These are phyloP conservation scores for Myrmophylax atrothorax DNA, from an alignment of 2,113 vertebrate genomes.

Conservation along the genomic window DNA sequence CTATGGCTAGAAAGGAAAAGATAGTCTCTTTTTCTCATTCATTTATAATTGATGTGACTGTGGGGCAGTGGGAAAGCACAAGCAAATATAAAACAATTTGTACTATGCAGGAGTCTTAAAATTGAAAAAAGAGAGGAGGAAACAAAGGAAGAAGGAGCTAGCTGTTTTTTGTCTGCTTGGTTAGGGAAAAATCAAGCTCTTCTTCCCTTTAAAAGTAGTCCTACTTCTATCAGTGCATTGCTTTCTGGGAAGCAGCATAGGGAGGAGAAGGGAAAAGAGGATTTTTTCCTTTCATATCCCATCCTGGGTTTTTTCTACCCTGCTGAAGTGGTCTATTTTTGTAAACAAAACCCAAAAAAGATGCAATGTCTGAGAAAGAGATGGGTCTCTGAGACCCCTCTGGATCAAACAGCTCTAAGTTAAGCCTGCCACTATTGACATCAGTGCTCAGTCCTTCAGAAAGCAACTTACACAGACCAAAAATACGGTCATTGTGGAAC, in stretches of 20 bases:
- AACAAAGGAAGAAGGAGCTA: not conserved
- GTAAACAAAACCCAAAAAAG: not conserved
- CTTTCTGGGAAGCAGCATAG: not conserved
- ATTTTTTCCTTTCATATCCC: not conserved
- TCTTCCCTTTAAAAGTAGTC: not conserved
- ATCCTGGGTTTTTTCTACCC: not conserved
- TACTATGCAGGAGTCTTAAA: not conserved
- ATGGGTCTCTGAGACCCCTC: rapidly evolving
- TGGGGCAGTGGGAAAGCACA: not conserved
- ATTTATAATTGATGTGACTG: not conserved
- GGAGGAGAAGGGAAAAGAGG: not conserved
- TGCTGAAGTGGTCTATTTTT: not conserved
- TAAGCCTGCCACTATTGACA: not conserved
- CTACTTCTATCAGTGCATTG: rapidly evolving
- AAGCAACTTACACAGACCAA: not conserved
- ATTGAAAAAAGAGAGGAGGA: not conserved
- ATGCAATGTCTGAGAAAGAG: not conserved
- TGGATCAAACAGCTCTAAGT: not conserved
- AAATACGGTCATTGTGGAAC: rapidly evolving
- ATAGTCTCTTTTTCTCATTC: not conserved
- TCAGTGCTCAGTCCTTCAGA: not conserved
- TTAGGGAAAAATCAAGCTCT: not conserved
- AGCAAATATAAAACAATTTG: not conserved
- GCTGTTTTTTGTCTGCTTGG: not conserved
- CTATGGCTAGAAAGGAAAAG: not conserved